These are phyloP conservation scores for Tetrax tetrax DNA, from an alignment of 2,113 vertebrate species.

Conservation along the genomic window DNA sequence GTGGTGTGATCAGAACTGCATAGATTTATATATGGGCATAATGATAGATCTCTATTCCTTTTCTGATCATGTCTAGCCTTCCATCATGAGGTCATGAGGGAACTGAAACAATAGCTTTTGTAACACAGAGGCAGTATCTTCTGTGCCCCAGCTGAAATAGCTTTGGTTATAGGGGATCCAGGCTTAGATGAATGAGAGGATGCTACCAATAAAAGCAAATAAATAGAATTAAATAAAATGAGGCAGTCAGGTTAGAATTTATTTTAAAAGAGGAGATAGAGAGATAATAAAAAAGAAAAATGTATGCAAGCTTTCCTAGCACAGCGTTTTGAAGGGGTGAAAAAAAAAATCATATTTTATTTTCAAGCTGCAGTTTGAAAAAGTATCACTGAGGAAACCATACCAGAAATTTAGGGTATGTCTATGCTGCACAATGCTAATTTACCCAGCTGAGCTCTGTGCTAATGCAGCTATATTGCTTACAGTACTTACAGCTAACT, in stretches of 20 bases:
- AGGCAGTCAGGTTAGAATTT: not conserved
- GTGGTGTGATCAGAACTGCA: not conserved
- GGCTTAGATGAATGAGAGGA: not conserved
- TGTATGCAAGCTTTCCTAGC: not conserved
- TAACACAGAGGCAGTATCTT: not conserved
- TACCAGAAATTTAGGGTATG: slow-evolving; percentile 19
- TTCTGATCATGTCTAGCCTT: not conserved
- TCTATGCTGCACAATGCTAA: slow-evolving; percentile 19
- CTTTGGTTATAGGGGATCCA: not conserved
- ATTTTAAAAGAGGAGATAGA: not conserved
- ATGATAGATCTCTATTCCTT: not conserved
- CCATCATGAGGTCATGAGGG: not conserved
- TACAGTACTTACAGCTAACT: slow-evolving; percentile 13
- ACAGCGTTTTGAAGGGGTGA: not conserved
- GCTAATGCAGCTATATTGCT: slow-evolving; percentile 33
- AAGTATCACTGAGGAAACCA: slow-evolving; percentile 2
- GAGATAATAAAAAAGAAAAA: slow-evolving; percentile 12
- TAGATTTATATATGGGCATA: not conserved
- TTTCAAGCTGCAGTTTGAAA: slow-evolving; percentile 17
- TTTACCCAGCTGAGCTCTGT: slow-evolving; percentile 11
- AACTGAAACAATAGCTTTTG: not conserved
- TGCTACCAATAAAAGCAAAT: not conserved
- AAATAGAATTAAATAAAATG: not conserved
- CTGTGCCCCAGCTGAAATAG: not conserved
- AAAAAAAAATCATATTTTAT: not conserved